These are phyloP conservation scores for Cherax quadricarinatus DNA, from an alignment of 1,140 invertebrate genomes.

Conservation along the genomic window DNA sequence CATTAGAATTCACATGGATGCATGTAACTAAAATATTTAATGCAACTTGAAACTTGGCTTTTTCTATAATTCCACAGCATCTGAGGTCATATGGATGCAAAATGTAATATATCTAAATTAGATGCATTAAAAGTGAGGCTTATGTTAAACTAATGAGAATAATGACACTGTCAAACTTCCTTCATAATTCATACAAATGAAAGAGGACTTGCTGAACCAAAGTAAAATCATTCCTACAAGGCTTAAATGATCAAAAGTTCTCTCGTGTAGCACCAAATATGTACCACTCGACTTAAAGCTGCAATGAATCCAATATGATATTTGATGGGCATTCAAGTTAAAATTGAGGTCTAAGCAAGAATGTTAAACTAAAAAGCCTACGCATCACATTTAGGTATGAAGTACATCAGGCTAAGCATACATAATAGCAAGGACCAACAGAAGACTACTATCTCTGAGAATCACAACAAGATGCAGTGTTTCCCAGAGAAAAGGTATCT, in stretches of 20 bases:
- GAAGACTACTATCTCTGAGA: conserved; percentile 11
- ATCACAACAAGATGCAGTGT: background rate
- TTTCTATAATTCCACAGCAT: background rate
- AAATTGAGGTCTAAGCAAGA: conserved; percentile 1
- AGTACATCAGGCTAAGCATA: conserved; percentile 19
- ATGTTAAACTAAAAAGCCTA: conserved; percentile 15
- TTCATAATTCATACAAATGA: background rate
- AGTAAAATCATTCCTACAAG: background rate
- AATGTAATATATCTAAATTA: background rate
- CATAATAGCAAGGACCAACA: conserved; percentile 19
- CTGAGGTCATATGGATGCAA: background rate
- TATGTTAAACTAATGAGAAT: background rate
- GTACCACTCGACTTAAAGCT: background rate
- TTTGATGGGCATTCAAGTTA: conserved; percentile 11
- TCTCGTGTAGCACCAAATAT: background rate
- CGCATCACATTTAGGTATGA: conserved; percentile 35
- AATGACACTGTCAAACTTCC: background rate
- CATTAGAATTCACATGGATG: background rate
- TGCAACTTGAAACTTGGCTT: background rate
- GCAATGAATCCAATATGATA: conserved; percentile 1
- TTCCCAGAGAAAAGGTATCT: conserved; percentile 2
- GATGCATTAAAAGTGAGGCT: conserved; percentile 10
- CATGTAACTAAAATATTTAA: background rate
- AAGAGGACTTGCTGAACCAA: background rate
- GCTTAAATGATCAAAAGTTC: background rate